phyloP scores from a whole-genome alignment of 2,797 vertebrate genomes.

The Bovichtus diacanthus region DNA sequence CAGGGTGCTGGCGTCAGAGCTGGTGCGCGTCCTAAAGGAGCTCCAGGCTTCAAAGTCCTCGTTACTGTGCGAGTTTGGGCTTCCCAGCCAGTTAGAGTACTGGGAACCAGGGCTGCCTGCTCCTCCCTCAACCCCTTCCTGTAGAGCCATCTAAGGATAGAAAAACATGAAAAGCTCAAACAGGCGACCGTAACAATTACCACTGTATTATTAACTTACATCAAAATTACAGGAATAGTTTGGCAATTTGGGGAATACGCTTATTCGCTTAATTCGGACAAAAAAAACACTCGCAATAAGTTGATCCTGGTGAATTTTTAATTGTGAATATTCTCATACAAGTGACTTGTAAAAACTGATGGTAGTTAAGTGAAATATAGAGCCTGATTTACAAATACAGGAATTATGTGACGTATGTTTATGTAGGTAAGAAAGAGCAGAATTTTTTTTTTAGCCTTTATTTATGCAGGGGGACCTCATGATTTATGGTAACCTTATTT shows the following conservation, averaged over 20 bases:
- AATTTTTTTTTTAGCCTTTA: too few relatives aligned
- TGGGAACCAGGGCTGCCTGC: conserved; percentile 92
- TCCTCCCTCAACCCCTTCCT: conserved; percentile 88
- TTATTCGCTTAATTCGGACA: not conserved
- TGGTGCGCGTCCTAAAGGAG: conserved; percentile 93
- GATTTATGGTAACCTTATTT: too few relatives aligned
- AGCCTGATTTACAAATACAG: too few relatives aligned
- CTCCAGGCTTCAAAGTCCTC: conserved; percentile 97
- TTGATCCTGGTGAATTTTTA: too few relatives aligned
- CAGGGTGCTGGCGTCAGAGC: conserved; percentile 96
- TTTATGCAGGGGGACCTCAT: too few relatives aligned
- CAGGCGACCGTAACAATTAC: not conserved
- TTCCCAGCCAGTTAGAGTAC: conserved; percentile 96
- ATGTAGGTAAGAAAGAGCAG: too few relatives aligned
- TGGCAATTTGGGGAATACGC: not conserved
- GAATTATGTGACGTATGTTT: too few relatives aligned
- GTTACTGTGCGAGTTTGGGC: conserved; percentile 96
- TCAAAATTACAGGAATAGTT: not conserved
- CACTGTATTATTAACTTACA: not conserved
- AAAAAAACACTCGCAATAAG: too few relatives aligned
- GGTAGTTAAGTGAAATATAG: too few relatives aligned
- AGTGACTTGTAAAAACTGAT: too few relatives aligned
- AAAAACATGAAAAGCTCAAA: conserved; percentile 28
- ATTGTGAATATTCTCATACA: too few relatives aligned
- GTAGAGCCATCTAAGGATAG: conserved; percentile 82